Base-by-base conservation (phyloP, 2,797 vertebrate genomes). In the Oryzias sinensis region DNA sequence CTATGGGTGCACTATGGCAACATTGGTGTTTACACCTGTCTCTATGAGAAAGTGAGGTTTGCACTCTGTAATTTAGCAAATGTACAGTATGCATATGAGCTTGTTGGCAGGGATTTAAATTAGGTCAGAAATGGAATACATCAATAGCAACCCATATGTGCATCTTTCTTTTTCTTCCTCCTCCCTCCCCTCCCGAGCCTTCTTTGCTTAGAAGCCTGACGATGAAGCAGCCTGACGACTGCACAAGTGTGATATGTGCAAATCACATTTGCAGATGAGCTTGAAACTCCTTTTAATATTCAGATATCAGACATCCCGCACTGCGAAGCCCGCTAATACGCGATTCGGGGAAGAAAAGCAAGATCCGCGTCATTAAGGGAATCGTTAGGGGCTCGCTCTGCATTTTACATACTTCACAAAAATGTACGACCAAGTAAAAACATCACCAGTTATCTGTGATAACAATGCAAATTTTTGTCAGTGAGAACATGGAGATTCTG, bases 241-340 rank as follows among this genome's bases (percentile, higher is more conserved):
- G 91, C 89, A 90, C 69, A 80, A 91, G 89, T 88, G 87, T 90
- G 92, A 92, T 92, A 91, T 88, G 91, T 92, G 90, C 89, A 91
- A 92, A 93, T 93, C 91, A 92, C 91, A 91, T 93, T 92, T 91
- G 87, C 91, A 92, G 91, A 93, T 92, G 91, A 93, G 91, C 91
- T 91, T 90, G 89, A 92, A 91, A 92, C 90, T 91, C 90, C 86
- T 90, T 92, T 93, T 92, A 93, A 92, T 93, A 93, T 92, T 92
- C 90, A 91, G 89, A 92, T 91, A 91, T 89, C 87, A 91, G 88
- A 89, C 90, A 84, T 86, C 84, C 88, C 80, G 87, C 86, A 77
- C 87, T 59, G 87, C 85, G 82, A 88, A 87, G 81, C 88, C 83
- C 78, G 74, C 89, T 92, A 92, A 92, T 90, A 91, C 89, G 84